Evolutionary conservation across 2,888 invertebrate species (phyloP), one percentile per base, ranked within the genome.

Genomic region (Lochmaea capreae): DNA sequence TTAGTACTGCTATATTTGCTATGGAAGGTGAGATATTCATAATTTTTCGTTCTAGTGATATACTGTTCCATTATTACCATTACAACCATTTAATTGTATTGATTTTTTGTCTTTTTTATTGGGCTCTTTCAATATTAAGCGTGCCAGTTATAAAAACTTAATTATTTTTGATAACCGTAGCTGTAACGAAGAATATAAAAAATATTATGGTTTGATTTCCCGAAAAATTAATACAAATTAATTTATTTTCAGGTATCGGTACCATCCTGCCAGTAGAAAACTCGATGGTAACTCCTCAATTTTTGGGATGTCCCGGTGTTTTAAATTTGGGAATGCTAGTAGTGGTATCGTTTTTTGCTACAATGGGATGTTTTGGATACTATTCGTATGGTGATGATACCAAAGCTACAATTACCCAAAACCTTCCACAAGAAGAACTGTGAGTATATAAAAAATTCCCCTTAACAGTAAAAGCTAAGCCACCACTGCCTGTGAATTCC

Each of bases 201-300:
- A n/a, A n/a, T n/a, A n/a, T n/a, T n/a, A n/a, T n/a, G n/a, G n/a
- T n/a, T n/a, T n/a, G n/a, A n/a, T n/a, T n/a, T n/a, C n/a, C n/a
- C n/a, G n/a, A n/a, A n/a, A n/a, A n/a, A n/a, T n/a, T n/a, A n/a
- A n/a, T n/a, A n/a, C n/a, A n/a, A n/a, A n/a, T n/a, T n/a, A n/a
- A 39, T 39, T 4, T 3, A 39, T 39, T 61, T 61, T 18, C 26
- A 75, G 75, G 81, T 63, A 98, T 99, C 79, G 95, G 95, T 62
- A 94, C 94, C 65, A 95, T 98, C 11, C 93, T 98, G 90, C 98
- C 98, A 0, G 92, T 98, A n/a, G 97, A 98, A 87, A 97, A 97
- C 85, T 94, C 94, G 63, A 97, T 98, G 97, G 90, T 90, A 16
- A 92, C 93, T 0, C 89, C 93, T 73, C 92, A 94, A 77, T 95